phyloP scores from a whole-genome alignment of 2,113 vertebrate species.

The Elephantulus edwardii region DNA sequence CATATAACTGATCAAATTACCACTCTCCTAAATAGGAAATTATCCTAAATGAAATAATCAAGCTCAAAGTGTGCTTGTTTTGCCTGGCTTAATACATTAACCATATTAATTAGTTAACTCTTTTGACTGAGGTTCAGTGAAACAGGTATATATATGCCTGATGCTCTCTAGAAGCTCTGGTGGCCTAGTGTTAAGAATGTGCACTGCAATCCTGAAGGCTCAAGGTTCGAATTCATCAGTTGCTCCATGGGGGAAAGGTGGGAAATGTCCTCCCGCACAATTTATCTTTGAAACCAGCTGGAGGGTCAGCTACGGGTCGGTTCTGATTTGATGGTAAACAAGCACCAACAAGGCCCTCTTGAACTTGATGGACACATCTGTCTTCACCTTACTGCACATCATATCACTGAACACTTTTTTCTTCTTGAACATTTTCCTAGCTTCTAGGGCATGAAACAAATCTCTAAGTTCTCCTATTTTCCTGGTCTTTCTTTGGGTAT shows the following conservation, averaged over 20 bases:
- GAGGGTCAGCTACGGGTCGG: no score
- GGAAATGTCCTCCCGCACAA: no score
- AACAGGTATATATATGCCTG: not conserved
- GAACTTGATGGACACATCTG: not conserved
- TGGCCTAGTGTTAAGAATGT: no score
- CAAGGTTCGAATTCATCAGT: no score
- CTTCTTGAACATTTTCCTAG: not conserved
- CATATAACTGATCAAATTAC: not conserved
- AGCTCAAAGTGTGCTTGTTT: not conserved
- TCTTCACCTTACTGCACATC: not conserved
- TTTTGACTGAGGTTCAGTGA: not conserved
- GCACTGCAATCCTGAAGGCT: no score
- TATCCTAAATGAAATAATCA: not conserved
- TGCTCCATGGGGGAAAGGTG: no score
- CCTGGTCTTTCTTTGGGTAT: not conserved
- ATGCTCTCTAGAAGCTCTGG: no score
- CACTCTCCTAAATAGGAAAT: not conserved
- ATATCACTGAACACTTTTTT: not conserved
- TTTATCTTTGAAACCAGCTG: no score
- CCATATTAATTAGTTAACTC: not conserved
- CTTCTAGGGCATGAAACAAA: not conserved
- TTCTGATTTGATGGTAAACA: no score
- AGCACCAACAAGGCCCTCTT: no score
- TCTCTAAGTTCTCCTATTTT: not conserved
- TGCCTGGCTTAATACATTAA: not conserved